phyloP scores from a whole-genome alignment of 2,797 vertebrate species.

The Typhlichthys eigenmanni region DNA sequence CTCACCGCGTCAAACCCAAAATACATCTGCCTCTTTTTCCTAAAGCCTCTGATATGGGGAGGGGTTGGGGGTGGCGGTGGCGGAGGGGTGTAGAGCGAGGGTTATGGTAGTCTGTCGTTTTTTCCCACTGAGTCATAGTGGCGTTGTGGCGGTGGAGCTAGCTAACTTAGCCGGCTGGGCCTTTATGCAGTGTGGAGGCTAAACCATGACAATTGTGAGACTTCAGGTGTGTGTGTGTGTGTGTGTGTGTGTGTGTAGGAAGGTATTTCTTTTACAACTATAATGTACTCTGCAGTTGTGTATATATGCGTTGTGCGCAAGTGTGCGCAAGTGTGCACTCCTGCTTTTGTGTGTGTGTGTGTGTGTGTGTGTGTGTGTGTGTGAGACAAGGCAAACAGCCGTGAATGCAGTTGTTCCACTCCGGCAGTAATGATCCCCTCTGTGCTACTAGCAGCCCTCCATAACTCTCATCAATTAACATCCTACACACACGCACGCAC shows the following conservation, averaged over 20 bases:
- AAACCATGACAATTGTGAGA: constrained; percentile 16
- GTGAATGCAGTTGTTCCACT: constrained; percentile 82
- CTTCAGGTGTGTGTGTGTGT: constrained; percentile 18
- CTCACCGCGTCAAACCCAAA: constrained; percentile 52
- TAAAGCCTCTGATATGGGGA: constrained; percentile 34
- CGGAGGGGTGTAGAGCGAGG: constrained; percentile 16
- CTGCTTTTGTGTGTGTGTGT: constrained; percentile 7
- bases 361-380: constrained; percentile 35
- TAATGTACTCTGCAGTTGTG: background rate
- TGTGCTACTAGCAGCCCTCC: constrained; percentile 78
- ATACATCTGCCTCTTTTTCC: constrained; percentile 49
- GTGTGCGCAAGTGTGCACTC: background rate
- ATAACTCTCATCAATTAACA: constrained; percentile 86
- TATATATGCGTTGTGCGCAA: background rate
- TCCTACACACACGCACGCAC: constrained; percentile 53
- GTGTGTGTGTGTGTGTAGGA: background rate
- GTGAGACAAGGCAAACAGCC: constrained; percentile 75
- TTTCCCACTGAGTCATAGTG: constrained; percentile 31
- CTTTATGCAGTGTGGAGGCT: constrained; percentile 30
- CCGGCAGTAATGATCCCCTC: constrained; percentile 80
- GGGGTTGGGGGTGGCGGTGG: background rate
- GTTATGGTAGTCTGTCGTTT: constrained; percentile 25
- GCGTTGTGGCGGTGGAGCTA: constrained; percentile 31
- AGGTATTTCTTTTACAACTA: too few relatives aligned
- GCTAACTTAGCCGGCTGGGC: constrained; percentile 20